Evolutionary conservation across 2,888 invertebrate genomes (phyloP), one percentile per base, ranked within the genome.

Genomic region (Cosmorhoe ocellata): DNA sequence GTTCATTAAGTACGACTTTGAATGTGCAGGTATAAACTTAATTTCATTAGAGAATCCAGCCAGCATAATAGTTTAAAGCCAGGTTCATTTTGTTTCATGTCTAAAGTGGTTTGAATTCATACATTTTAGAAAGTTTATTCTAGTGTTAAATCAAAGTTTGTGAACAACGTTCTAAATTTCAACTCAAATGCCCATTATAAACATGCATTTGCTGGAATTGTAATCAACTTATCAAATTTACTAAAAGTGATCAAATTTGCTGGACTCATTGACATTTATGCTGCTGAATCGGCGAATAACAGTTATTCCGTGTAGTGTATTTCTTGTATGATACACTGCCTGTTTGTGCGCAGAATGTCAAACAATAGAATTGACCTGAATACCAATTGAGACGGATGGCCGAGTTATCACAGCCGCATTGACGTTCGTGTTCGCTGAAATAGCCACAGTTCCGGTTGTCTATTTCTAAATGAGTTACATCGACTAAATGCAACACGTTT

Each of bases 361-460:
- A 44, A 51, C 57, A 47, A 41, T 52, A 43, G 31, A 49, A 53
- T 42, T 49, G 56, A 56, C 54, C 58, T 52, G 43, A 54, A 61
- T 58, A 54, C 49, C 56, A 37, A 56, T 58, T 41, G 50, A 40
- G 51, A 44, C 49, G 45, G 53, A 50, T 47, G 43, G 48, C 46
- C 37, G 51, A 41, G 43, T 46, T 38, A 54, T 53, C 40, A 42
- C 49, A 40, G 49, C 48, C 51, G 43, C 55, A 56, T 53, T 47
- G 47, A 42, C 34, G 45, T 30, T 40, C 38, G 51, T 50, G 51
- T 50, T 40, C 24, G 39, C 33, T 52, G 45, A 51, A 59, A 51
- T 48, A 51, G 44, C 31, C 36, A 45, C 44, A 45, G 33, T 39
- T 42, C 51, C 51, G 51, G 41, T 48, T 51, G 32, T 56, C 13